Evolutionary conservation across 2,888 invertebrate species (phyloP), one percentile per base, ranked within the genome.

Genomic region (Drosophila antonietae): DNA sequence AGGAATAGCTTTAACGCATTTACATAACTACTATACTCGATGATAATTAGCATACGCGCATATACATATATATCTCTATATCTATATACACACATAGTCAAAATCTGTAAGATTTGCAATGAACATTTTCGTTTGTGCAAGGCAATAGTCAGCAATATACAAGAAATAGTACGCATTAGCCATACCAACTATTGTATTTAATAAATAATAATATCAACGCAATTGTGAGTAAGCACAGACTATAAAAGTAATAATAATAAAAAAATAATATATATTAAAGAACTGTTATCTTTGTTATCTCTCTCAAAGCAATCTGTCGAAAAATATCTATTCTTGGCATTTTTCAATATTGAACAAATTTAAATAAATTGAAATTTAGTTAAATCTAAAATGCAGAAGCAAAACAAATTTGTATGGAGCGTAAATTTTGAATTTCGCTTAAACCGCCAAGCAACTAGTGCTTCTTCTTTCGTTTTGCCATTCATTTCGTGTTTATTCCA

Each of bases 21-120:
- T 53, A 44, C 39, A 33, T 43, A 63, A 15, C 35, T 46, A 15
- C 35, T 46, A 59, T 66, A 73, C 65, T 28, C 62, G 43, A 57
- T 51, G 49, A 81, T 56, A 55, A 61, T 51, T 43, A 55, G 35
- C 15, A 18, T 63, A 60, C 49, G 52, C 28, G 33, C 47, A 51
- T 49, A 52, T 47, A 56, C 43, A 65, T n/a, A 65, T n/a, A 44
- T 46, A 68, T 52, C 6, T 41, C 39, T 39, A 39, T 39, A 39
- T 39, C 63, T 61, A 67, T 61, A 46, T 46, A 63, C 53, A 64
- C 66, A 73, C 77, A 75, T 81, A 88, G 88, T 78, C 80, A 83
- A 79, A 84, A 84, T 86, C 89, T 89, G 68, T 73, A 87, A 87
- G 86, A 87, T 89, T 82, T 83, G 80, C 73, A 74, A 68, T 43